These are phyloP conservation scores for Taxidea taxus DNA, from an alignment of 2,113 vertebrate genomes.

Conservation along the genomic window DNA sequence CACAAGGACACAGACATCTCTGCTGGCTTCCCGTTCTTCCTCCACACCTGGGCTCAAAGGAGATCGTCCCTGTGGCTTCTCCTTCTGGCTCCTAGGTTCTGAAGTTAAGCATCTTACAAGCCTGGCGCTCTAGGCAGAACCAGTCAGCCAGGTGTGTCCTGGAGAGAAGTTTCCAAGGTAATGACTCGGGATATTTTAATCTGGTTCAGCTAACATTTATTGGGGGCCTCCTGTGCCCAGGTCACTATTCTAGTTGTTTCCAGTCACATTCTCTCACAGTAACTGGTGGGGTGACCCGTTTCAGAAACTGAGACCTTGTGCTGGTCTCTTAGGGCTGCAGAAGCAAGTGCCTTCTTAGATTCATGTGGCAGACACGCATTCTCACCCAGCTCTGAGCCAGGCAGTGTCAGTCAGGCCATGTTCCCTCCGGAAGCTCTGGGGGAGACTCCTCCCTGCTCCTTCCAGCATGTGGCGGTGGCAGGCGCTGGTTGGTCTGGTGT, in stretches of 20 bases:
- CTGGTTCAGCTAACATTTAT: neutral
- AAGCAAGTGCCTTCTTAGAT: neutral
- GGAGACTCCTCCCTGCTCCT: neutral
- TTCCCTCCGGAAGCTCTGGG: rapidly evolving
- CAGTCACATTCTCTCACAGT: neutral
- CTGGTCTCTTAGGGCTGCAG: neutral
- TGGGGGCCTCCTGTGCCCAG: neutral
- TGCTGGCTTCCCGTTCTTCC: neutral
- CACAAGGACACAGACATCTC: neutral
- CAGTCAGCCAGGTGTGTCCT: neutral
- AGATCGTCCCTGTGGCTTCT: neutral
- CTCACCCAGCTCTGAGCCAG: neutral
- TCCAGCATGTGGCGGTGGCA: too few relatives aligned
- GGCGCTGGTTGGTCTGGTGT: neutral
- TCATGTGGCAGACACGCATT: neutral
- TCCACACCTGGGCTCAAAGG: neutral
- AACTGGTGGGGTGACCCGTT: neutral
- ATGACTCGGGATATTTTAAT: neutral
- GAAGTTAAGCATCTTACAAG: constrained; percentile 55
- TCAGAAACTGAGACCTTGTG: neutral
- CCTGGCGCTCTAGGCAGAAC: neutral
- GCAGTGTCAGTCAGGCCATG: rapidly evolving
- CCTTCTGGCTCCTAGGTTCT: neutral
- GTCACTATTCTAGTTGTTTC: neutral
- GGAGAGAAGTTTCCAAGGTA: neutral